A percentile compares a stretch with the other conserved stretches of the same genome.
Evolutionary conservation across 2,797 vertebrate species (phyloP).

Genomic region (Rhynchonycteris naso): DNA sequence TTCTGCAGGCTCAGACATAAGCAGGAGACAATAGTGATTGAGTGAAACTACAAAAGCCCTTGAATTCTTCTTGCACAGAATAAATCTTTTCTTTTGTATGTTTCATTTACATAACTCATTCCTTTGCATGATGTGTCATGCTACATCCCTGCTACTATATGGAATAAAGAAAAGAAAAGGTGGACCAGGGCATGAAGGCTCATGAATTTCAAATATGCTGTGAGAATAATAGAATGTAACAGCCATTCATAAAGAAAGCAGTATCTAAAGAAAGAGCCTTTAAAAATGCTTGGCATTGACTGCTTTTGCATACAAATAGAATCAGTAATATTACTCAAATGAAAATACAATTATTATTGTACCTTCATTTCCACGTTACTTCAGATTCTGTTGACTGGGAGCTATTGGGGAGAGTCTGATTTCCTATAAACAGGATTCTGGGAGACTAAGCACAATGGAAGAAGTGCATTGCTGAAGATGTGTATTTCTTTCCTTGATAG

Average conservation of each 20-base stretch:
- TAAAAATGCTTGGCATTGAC: neutral
- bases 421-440: neutral
- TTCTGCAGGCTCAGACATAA: conserved; percentile 55
- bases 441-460: neutral
- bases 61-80: conserved; percentile 67
- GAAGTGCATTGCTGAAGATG: neutral
- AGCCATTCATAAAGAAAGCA: conserved; percentile 3
- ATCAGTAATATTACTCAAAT: neutral
- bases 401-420: neutral
- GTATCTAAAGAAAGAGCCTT: neutral
- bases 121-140: conserved; percentile 21
- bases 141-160: neutral
- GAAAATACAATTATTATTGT: neutral
- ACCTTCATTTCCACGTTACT: neutral
- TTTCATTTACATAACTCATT: neutral
- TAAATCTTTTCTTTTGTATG: conserved; percentile 64
- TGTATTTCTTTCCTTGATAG: neutral
- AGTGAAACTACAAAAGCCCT: conserved; percentile 23
- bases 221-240: neutral
- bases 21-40: conserved; percentile 52
- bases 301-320: neutral
- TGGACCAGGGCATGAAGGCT: neutral
- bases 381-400: neutral
- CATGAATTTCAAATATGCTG: neutral
- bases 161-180: fast-evolving